Conservation (phyloP, 2,113 vertebrate species). For the Silurus meridionalis region DNA sequence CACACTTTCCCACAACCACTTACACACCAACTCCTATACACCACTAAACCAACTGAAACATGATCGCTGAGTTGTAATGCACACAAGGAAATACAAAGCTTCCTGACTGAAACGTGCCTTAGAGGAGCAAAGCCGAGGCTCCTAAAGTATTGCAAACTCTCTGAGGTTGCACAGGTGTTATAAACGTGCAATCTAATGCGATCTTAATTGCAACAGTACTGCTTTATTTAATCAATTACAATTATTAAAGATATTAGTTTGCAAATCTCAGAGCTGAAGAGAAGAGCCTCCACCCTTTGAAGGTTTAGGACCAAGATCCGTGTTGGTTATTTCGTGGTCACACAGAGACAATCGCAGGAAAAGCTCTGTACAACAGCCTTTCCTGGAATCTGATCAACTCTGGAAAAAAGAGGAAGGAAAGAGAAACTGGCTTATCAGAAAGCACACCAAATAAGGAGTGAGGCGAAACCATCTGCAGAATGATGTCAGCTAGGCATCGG, state of each 20-base stretch:
- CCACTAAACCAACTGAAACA: slow-evolving; percentile 46
- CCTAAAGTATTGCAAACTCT: slow-evolving; percentile 12
- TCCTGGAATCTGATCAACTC: slow-evolving; percentile 55
- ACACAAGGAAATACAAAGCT: slow-evolving; percentile 38
- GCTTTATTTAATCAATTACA: background rate
- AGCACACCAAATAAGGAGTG: slow-evolving; percentile 70
- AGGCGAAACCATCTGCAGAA: slow-evolving; percentile 69
- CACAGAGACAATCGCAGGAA: slow-evolving; percentile 68
- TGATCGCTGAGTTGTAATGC: slow-evolving; percentile 59
- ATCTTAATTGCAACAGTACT: background rate
- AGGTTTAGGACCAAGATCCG: slow-evolving; percentile 8
- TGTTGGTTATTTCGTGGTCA: slow-evolving; percentile 46
- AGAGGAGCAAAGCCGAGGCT: slow-evolving; percentile 1
- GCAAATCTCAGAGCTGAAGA: background rate
- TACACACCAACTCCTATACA: background rate
- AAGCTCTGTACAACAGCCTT: slow-evolving; percentile 52
- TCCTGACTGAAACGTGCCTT: slow-evolving; percentile 24
- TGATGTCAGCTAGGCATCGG: slow-evolving; percentile 59
- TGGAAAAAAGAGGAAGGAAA: slow-evolving; percentile 62
- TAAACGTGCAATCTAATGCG: background rate
- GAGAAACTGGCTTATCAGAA: slow-evolving; percentile 77
- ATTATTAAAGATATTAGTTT: background rate
- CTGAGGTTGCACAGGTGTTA: slow-evolving; percentile 36
- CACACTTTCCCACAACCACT: background rate
- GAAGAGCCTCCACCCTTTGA: slow-evolving; percentile 32